Evolutionary conservation across 2,888 invertebrate species (phyloP).

Genomic region (Oligia strigilis): DNA sequence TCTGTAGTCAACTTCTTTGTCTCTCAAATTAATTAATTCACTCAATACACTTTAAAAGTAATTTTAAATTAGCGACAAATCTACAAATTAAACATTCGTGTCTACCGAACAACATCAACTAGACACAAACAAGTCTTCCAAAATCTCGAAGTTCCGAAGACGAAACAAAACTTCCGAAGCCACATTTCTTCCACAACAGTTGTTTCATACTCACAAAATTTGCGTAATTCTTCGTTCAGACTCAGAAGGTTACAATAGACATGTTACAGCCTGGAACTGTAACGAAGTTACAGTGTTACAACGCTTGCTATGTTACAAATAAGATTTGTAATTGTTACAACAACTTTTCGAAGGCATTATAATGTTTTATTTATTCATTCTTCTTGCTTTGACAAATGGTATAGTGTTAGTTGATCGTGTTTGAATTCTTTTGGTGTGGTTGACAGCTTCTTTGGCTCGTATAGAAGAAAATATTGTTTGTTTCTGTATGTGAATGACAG

Average conservation of each 20-base stretch:
- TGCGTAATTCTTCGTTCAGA: slow-evolving; percentile 56
- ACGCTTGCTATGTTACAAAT: slow-evolving; percentile 61
- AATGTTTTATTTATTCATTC: slow-evolving; percentile 59
- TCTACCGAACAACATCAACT: not conserved
- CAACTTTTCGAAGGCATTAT: slow-evolving; percentile 57
- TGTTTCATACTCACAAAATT: slow-evolving; percentile 49
- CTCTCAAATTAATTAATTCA: not conserved
- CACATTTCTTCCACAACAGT: slow-evolving; percentile 45
- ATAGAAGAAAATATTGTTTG: not conserved
- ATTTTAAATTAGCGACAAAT: not conserved
- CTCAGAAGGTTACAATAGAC: slow-evolving; percentile 43
- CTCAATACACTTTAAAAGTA: not conserved
- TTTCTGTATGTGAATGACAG: not conserved
- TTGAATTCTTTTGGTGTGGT: slow-evolving; percentile 1
- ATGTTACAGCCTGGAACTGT: slow-evolving; percentile 51
- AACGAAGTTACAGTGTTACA: slow-evolving; percentile 52
- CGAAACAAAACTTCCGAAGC: slow-evolving; percentile 37
- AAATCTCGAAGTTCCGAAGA: slow-evolving; percentile 11
- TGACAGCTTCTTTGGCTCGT: not conserved
- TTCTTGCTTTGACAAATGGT: slow-evolving; percentile 49
- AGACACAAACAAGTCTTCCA: slow-evolving; percentile 15
- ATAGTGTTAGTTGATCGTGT: slow-evolving; percentile 39
- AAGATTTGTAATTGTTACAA: slow-evolving; percentile 61
- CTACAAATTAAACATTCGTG: not conserved
- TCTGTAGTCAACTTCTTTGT: not conserved